Conservation (phyloP, 2,888 invertebrate species). For the Coenonympha glycerion region DNA sequence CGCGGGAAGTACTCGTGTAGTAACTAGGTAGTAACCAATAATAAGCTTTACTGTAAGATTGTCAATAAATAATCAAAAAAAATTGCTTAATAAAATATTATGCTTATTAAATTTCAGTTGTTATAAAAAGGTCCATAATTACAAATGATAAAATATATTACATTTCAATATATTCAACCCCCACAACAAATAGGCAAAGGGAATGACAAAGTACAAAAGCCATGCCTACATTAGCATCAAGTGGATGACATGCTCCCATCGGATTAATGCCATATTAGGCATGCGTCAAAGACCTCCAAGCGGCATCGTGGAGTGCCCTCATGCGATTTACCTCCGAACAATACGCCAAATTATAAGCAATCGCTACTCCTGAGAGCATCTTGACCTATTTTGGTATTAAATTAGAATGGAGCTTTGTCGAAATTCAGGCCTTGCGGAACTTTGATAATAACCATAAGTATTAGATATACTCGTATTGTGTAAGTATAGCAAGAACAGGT, state of each 20-base stretch:
- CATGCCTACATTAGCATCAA: constrained; percentile 56
- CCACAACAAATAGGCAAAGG: constrained; percentile 44
- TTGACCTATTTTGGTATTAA: constrained; percentile 65
- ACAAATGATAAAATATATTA: constrained; percentile 2
- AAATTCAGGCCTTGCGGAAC: neutral
- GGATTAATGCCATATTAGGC: constrained; percentile 68
- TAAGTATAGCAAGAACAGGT: too few relatives aligned
- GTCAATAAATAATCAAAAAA: too few relatives aligned
- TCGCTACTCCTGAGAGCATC: constrained; percentile 57
- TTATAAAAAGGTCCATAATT: too few relatives aligned
- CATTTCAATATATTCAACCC: constrained; percentile 12
- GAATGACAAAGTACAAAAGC: constrained; percentile 55
- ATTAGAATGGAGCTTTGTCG: constrained; percentile 33
- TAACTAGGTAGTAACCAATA: too few relatives aligned
- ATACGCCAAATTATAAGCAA: constrained; percentile 65
- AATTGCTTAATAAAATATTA: too few relatives aligned
- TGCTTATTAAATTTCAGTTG: too few relatives aligned
- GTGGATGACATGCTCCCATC: constrained; percentile 67
- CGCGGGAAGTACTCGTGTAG: too few relatives aligned
- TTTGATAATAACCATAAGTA: neutral
- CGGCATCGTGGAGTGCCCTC: constrained; percentile 51
- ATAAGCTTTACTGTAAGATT: too few relatives aligned
- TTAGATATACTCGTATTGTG: neutral
- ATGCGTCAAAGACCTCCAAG: constrained; percentile 68
- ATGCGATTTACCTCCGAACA: constrained; percentile 58